These are phyloP conservation scores for Leptopilina syphax DNA, from an alignment of 2,888 invertebrate genomes.

Conservation along the genomic window DNA sequence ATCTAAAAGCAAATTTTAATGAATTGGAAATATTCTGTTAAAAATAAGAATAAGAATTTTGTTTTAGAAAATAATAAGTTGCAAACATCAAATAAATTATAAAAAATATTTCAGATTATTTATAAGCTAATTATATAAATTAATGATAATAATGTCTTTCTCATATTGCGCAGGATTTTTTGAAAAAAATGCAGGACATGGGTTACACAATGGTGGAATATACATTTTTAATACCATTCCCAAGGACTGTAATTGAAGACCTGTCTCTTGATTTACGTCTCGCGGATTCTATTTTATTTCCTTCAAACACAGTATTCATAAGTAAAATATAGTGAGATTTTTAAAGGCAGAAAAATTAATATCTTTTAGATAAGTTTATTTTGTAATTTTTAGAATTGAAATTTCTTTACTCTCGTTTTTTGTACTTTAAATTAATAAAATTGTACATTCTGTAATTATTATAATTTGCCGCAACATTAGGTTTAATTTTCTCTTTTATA, in stretches of 20 bases:
- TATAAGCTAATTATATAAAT: no score
- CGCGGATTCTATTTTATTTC: slow-evolving; percentile 72
- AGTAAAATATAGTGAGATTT: slow-evolving; percentile 70
- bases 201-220: slow-evolving; percentile 71
- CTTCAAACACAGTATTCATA: slow-evolving; percentile 75
- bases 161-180: slow-evolving; percentile 64
- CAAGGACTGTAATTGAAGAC: slow-evolving; percentile 72
- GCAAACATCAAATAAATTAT: no score
- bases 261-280: slow-evolving; percentile 66
- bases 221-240: slow-evolving; percentile 72
- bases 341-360: not conserved
- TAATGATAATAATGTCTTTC: not conserved
- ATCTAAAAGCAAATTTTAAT: no score
- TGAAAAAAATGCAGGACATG: slow-evolving; percentile 71
- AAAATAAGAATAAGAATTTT: no score
- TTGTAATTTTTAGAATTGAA: not conserved
- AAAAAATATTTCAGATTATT: no score
- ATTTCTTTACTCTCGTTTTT: slow-evolving; percentile 12
- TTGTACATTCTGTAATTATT: not conserved
- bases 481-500: not conserved
- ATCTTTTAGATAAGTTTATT: not conserved
- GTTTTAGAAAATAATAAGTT: no score
- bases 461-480: not conserved
- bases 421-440: not conserved
- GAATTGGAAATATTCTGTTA: no score